Conservation (phyloP, 2,888 invertebrate species). For the Andricus curvator region DNA sequence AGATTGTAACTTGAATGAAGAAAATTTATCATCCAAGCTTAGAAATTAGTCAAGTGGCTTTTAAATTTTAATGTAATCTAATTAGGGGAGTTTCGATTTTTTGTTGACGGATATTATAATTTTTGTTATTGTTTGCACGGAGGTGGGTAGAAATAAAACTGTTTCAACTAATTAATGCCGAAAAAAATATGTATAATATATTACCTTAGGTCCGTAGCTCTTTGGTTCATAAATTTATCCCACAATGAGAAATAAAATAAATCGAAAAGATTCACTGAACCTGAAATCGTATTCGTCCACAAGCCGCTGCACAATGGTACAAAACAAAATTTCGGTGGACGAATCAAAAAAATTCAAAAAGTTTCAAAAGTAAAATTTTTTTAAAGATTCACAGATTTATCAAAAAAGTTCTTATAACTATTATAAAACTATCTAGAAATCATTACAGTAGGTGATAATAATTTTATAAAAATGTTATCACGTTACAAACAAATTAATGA, state of each 20-base stretch:
- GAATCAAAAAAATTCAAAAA: too few species aligned
- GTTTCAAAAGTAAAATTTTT: too few species aligned
- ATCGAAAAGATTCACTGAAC: neutral
- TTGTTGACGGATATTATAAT: neutral
- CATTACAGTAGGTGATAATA: too few species aligned
- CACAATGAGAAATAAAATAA: neutral
- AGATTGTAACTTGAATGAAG: conserved; percentile 15
- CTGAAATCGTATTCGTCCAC: conserved; percentile 33
- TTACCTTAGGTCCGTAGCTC: neutral
- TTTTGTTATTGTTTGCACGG: too few species aligned
- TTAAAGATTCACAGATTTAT: too few species aligned
- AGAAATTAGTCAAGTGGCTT: conserved; percentile 1
- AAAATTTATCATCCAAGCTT: neutral
- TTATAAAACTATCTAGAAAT: too few species aligned
- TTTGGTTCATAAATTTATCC: neutral
- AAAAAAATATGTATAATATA: neutral
- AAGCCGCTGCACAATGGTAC: neutral
- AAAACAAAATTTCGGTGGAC: too few species aligned
- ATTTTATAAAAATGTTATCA: too few species aligned
- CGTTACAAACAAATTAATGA: too few species aligned
- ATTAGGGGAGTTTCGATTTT: neutral
- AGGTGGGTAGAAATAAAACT: neutral
- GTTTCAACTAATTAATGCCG: neutral
- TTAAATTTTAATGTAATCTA: neutral
- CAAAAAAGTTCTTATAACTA: too few species aligned